Base-by-base conservation (phyloP, 2,888 invertebrate genomes). In the Iselma pallidipennis region DNA sequence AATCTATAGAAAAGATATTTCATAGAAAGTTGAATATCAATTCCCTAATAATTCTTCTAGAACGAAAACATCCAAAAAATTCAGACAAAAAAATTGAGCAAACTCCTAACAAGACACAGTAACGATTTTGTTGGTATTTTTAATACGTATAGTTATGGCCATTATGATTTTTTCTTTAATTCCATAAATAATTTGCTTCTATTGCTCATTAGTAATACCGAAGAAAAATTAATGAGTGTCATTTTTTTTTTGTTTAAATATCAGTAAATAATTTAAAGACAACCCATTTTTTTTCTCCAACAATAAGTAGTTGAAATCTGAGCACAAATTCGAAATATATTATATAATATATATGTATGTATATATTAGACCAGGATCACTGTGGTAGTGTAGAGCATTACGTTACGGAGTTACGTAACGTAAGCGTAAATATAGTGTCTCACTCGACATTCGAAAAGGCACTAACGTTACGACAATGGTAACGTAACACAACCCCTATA, bases 381-480 rank as follows among this genome's bases (percentile, higher is more conserved):
- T 72, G 68, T 72, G 73, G 74, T 74, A 75, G 50, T 52, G 49
- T 52, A 57, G 28, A 33, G 59, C 58, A 37, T 19, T 23, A 55
- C 53, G 58, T 58, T 58, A 61, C 61, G 31, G 50, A 37, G 29
- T 9, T 7, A 9, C 5, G 63, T 56, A 57, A 67, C 66, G 63
- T 54, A 59, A 59, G 66, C 67, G 59, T 66, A 65, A 21, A 58
- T n/a, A n/a, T 78, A 77, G 77, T 81, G 80, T 81, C 81, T 82
- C 81, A 81, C 81, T 82, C 81, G 80, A 81, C 79, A 76, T 74
- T 80, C 79, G 78, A 79, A 75, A 81, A 82, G 82, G 82, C 82
- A 82, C 82, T 82, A 80, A 81, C 80, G 81, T 81, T 78, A 81
- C 80, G 71, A 62, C 60, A 72, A 61, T 64, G 63, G 74, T 72